Conservation (phyloP, 2,797 vertebrate genomes). For the Alcedo atthis region DNA sequence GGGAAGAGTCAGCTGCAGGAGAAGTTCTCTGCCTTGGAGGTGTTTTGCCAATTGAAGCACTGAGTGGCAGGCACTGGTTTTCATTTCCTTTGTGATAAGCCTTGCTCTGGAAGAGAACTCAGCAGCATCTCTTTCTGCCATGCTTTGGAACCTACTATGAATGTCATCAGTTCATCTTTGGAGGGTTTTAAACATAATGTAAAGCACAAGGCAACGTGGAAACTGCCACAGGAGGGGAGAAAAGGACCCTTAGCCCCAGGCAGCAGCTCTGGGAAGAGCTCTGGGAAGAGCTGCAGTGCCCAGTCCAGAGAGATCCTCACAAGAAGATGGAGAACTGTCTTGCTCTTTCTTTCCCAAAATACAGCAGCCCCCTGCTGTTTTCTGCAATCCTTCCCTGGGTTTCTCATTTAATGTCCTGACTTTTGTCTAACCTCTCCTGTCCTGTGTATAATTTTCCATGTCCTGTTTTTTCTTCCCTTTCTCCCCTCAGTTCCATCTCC, state of each 20-base stretch:
- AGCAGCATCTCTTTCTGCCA: neutral
- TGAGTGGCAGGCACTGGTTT: neutral
- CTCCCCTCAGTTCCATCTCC: neutral
- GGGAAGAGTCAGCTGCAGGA: conserved; percentile 18
- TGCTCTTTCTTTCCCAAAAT: neutral
- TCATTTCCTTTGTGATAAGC: conserved; percentile 30
- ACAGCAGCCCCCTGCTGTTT: accelerated
- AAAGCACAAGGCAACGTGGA: neutral
- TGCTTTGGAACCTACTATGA: neutral
- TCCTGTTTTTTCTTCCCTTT: neutral
- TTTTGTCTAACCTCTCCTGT: neutral
- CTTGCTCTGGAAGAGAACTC: neutral
- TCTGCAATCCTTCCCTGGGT: neutral
- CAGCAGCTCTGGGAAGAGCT: neutral
- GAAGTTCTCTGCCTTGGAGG: neutral
- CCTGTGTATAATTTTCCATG: accelerated
- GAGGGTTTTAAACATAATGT: neutral
- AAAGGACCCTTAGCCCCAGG: neutral
- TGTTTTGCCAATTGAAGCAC: neutral
- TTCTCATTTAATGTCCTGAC: neutral
- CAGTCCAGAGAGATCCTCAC: neutral
- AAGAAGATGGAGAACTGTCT: neutral
- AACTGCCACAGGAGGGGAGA: neutral
- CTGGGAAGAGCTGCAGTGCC: neutral
- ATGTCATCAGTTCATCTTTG: neutral